Percentiles rank a stretch among this genome's conserved stretches.
Evolutionary conservation across 2,797 vertebrate genomes (phyloP).

Genomic region (Cryptoblepharus egeriae): DNA sequence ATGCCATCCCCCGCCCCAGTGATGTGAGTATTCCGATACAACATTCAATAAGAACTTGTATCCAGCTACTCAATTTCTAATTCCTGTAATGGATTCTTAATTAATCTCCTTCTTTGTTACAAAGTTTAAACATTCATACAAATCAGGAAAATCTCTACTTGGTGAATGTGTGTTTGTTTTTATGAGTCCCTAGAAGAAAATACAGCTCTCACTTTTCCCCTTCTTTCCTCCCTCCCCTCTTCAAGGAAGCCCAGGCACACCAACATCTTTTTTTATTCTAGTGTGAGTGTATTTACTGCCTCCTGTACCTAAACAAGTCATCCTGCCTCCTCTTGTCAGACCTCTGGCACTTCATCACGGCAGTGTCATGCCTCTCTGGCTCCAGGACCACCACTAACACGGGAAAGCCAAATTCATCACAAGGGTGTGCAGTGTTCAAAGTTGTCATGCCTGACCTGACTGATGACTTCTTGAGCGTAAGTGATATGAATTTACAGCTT

Average conservation of each 20-base stretch:
- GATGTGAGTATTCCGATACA: conserved; percentile 25
- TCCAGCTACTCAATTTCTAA: not conserved
- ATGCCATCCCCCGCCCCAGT: not conserved
- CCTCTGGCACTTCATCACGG: conserved; percentile 51
- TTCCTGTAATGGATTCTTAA: not conserved
- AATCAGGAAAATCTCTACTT: not conserved
- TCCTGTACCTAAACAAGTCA: conserved; percentile 24
- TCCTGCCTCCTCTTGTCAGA: conserved; percentile 23
- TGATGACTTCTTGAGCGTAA: conserved; percentile 71
- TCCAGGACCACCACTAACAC: conserved; percentile 80
- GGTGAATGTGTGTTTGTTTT: not conserved
- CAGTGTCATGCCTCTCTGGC: conserved; percentile 66
- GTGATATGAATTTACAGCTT: conserved; percentile 69
- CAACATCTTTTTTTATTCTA: not conserved
- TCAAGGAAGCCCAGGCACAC: not conserved
- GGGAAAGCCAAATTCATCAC: conserved; percentile 84
- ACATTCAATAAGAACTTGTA: not conserved
- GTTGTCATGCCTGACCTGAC: conserved; percentile 77
- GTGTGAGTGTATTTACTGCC: conserved; percentile 1
- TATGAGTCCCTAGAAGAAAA: not conserved
- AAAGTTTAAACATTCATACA: too few relatives aligned
- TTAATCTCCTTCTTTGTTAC: conserved; percentile 15
- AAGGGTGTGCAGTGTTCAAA: conserved; percentile 75
- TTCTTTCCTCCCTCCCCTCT: not conserved
- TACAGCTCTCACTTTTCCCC: not conserved